Evolutionary conservation across 2,113 vertebrate genomes (phyloP), one percentile per base, ranked within the genome.

Genomic region (Chloropsis cyanopogon): DNA sequence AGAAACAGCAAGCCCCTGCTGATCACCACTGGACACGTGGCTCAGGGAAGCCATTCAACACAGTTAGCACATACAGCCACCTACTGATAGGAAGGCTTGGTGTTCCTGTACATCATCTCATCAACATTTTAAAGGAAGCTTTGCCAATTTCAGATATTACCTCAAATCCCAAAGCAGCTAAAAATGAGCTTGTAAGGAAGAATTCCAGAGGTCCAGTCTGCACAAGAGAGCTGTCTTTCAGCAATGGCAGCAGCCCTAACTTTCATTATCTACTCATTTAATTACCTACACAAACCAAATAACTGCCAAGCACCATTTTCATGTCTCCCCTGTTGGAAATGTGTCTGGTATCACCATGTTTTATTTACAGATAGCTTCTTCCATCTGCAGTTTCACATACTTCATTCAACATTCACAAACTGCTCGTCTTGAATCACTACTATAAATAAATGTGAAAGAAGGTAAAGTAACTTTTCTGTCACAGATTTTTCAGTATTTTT

Each of bases 21-120:
- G 64, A 66, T 76, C 31, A n/a, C n/a, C 26, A 25, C 37, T 3
- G 47, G 52, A 24, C 57, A 66, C 12, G 8, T 9, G 13, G 75
- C 59, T 92, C 84, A 61, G 70, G 22, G 8, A 66, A 80, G 47
- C 10, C 39, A 66, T 7, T 57, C 20, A 9, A 9, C 25, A 53
- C 26, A 87, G 81, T 26, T 91, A 64, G 84, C 64, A 82, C 56
- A 88, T 53, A 95, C 88, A 83, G 92, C 88, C 90, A 90, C 53
- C 94, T 92, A 78, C 85, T 95, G 93, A 93, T 94, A 31, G 44
- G 23, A 93, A 91, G 20, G 52, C 39, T 88, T 63, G 41, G 35
- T 60, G 59, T 19, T 47, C 46, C 75, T 29, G 15, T 29, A 21
- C 39, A 83, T 17, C 42, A 9, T 19, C 65, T 35, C 33, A 25